Base-by-base conservation (phyloP, 2,113 vertebrate species). In the Pygoscelis antarcticus region DNA sequence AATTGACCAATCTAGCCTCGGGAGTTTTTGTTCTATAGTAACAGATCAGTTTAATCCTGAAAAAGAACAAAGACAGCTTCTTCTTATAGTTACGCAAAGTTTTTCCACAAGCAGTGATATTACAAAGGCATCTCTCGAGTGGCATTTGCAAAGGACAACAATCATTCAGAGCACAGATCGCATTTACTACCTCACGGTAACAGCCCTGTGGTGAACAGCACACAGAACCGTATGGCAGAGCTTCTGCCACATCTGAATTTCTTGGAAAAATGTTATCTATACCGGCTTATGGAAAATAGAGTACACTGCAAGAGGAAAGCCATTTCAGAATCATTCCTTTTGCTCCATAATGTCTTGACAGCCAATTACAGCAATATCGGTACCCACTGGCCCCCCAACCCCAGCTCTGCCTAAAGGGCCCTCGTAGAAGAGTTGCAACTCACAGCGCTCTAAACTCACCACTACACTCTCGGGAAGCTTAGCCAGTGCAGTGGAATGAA, bases 11-110 rank as follows among this genome's bases (percentile, higher is more conserved):
- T 29, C 70, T 40, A 38, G 34, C 23, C 51, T 69, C 26, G 14
- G 42, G 60, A 46, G 21, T 38, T 54, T 92, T 30, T 75, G 29
- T 61, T 79, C 71, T 49, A 4, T 5, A 21, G 46, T 10, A 92
- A 74, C 49, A 85, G 38, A 75, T n/a, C 54, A 70, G 55, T 88
- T 90, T 79, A 80, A 76, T 79, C 20, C 61, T 69, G 82, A 79
- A 68, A 90, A 76, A 69, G 62, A 83, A 60, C 47, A 85, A 46
- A 82, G 9, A 14, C 47, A 87, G 70, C 60, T 51, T 2, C 64
- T 90, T 32, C n/a, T 87, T 47, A 18, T 2, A 8, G 44, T n/a
- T 36, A 36, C 3, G 49, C 38, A 25, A 21, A 55, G 32, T 42
- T 77, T 57, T 47, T n/a, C 36, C 44, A 57, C 70, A 23, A 76